Evolutionary conservation across 2,888 invertebrate genomes (phyloP), one percentile per base, ranked within the genome.

Genomic region (Lasioglossum vierecki): DNA sequence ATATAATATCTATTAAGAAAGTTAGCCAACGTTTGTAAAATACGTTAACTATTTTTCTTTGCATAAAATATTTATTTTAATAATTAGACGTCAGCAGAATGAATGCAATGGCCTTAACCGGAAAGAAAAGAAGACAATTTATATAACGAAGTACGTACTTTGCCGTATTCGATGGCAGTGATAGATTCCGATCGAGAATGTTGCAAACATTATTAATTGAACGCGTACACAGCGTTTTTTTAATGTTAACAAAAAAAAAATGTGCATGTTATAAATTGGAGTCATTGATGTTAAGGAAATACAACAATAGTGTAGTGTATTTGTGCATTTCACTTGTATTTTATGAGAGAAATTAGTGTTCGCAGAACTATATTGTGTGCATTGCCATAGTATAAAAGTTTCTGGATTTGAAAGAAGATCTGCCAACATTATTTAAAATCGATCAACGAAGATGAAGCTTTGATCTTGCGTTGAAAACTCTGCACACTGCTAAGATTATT

Each of bases 61-160:
- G 89, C 90, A 90, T 87, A 88, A 90, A 89, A 81, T 90, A 87
- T 85, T 86, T 90, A 88, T 90, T 90, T 90, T 84, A 86, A 75
- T 88, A 87, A 79, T 78, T 87, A 84, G 79, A 85, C 76, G 78
- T 76, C 82, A 84, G 81, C 83, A 80, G 76, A 76, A 85, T 85
- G 76, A 90, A 87, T 80, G 76, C 81, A 83, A 90, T 80, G 90
- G 90, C 90, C 90, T 90, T 88, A 88, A 87, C 68, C 78, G 80
- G 79, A 76, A 76, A 79, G 26, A 83, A 76, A 78, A 39, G 78
- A 79, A 46, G 78, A 71, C 53, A 79, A 82, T 83, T 88, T 89
- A 90, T 84, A 90, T 85, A 35, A 78, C 81, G n/a, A 70, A 70
- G n/a, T 41, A 70, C 82, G 86, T 87, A 85, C 77, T 87, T 87